phyloP scores from a whole-genome alignment of 2,888 invertebrate species.

The Muschampia plurimacula region DNA sequence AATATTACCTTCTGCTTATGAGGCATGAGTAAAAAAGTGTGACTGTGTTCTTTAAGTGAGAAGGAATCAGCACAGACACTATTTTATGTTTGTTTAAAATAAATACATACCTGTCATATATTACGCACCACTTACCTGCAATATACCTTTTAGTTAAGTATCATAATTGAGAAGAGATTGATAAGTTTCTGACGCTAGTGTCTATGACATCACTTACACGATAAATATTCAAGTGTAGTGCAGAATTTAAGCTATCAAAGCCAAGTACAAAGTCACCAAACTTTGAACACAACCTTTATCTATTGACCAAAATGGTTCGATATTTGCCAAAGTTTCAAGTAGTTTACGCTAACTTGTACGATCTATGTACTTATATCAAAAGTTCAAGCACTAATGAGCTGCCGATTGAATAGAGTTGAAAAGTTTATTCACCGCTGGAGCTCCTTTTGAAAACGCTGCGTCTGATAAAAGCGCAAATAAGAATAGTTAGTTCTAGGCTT shows the following conservation, averaged over 20 bases:
- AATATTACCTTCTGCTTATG: too few relatives aligned
- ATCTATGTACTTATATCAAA: neutral
- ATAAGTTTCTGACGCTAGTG: too few relatives aligned
- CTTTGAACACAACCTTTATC: neutral
- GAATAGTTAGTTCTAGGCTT: neutral
- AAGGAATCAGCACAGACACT: too few relatives aligned
- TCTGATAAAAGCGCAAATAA: neutral
- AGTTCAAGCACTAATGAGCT: slow-evolving; percentile 13
- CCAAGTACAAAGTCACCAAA: neutral
- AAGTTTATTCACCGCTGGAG: neutral
- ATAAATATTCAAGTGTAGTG: too few relatives aligned
- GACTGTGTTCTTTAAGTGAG: too few relatives aligned
- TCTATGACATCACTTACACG: too few relatives aligned
- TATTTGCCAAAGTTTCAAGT: slow-evolving; percentile 5
- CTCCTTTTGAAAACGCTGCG: neutral
- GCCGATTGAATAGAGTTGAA: neutral
- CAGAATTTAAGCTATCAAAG: neutral
- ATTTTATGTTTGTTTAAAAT: too few relatives aligned
- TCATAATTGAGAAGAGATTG: too few relatives aligned
- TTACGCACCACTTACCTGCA: too few relatives aligned
- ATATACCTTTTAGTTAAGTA: too few relatives aligned
- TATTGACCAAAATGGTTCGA: neutral
- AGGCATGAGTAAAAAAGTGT: too few relatives aligned
- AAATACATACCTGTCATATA: too few relatives aligned
- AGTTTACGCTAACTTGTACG: neutral